Percentiles rank a stretch among this genome's conserved stretches.
Conservation (phyloP, 2,888 invertebrate genomes). For the Formica aserva region DNA sequence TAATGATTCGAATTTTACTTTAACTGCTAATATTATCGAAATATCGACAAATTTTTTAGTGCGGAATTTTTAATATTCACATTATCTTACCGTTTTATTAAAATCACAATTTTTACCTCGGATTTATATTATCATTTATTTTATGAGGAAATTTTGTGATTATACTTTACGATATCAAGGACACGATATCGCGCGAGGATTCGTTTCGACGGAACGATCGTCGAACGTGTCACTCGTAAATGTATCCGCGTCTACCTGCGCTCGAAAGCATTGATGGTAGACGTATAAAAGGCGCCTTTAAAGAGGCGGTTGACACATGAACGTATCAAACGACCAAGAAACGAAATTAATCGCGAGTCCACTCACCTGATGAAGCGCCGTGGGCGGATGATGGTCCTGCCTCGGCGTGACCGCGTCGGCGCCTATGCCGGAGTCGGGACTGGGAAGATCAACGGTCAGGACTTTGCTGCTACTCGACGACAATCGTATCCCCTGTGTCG, state of each 20-base stretch:
- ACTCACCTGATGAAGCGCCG: conserved; percentile 94
- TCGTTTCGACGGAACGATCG: background rate
- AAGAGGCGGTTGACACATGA: background rate
- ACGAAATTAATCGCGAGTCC: background rate
- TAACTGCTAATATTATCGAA: background rate
- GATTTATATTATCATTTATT: background rate
- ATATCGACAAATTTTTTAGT: background rate
- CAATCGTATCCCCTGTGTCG: conserved; percentile 84
- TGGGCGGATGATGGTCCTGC: conserved; percentile 88
- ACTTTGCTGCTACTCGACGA: conserved; percentile 87
- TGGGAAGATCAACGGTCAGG: conserved; percentile 96
- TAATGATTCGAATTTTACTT: background rate
- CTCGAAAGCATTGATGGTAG: background rate
- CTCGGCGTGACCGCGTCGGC: conserved; percentile 95
- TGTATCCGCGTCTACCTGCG: background rate
- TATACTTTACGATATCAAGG: background rate
- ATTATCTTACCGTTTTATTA: background rate
- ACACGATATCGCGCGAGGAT: background rate
- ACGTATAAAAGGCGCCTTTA: background rate
- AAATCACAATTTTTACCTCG: background rate
- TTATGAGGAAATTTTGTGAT: background rate
- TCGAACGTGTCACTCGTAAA: conserved; percentile 3
- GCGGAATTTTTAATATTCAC: background rate
- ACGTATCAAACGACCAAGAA: background rate
- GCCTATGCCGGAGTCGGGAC: conserved; percentile 98